These are phyloP conservation scores for Sminthopsis crassicaudata DNA, from an alignment of 2,113 vertebrate genomes.

Conservation along the genomic window DNA sequence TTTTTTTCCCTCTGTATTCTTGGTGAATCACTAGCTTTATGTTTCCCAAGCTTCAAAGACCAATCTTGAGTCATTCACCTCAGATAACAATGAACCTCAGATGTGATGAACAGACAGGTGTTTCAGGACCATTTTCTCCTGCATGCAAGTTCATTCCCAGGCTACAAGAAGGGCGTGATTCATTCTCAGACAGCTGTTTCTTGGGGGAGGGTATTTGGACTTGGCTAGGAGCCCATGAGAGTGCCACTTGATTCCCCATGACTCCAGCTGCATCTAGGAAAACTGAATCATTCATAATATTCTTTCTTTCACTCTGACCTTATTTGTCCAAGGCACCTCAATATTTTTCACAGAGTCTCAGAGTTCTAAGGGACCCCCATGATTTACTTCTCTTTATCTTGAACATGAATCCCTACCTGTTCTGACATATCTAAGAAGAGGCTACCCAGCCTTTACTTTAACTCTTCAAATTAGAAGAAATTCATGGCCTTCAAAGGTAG, in stretches of 20 bases:
- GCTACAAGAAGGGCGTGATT: not conserved
- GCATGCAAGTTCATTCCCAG: not conserved
- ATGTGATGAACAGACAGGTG: not conserved
- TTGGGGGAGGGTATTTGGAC: not conserved
- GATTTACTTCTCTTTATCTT: not conserved
- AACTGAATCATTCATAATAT: not conserved
- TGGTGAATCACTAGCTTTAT: not conserved
- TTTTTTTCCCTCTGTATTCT: not conserved
- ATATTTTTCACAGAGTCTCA: not conserved
- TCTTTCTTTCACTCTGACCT: not conserved
- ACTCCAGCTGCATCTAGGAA: not conserved
- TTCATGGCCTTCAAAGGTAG: not conserved
- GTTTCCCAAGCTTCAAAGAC: not conserved
- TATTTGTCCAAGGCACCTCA: not conserved
- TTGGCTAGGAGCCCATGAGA: not conserved
- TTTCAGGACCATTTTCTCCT: not conserved
- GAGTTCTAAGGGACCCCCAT: not conserved
- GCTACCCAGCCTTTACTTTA: not conserved
- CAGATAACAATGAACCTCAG: not conserved
- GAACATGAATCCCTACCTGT: not conserved
- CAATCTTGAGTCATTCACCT: not conserved
- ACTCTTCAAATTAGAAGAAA: not conserved
- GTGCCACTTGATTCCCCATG: not conserved
- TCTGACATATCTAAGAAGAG: not conserved
- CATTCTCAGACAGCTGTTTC: not conserved